Evolutionary conservation across 2,113 vertebrate genomes (phyloP), one percentile per base, ranked within the genome.

Genomic region (Fregetta grallaria): DNA sequence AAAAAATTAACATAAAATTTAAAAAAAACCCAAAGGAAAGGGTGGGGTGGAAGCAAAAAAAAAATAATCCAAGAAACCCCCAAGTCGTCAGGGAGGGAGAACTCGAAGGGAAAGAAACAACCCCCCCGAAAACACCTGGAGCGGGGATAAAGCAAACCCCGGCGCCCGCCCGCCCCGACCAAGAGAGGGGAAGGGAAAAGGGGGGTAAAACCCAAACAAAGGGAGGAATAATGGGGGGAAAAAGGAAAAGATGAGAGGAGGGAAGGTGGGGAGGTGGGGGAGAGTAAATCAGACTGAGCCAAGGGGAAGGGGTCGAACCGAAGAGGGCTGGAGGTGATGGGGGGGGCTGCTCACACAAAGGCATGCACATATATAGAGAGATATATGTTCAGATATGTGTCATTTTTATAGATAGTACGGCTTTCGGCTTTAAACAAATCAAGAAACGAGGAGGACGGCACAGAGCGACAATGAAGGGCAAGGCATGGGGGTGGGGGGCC

Each of bases 401-500:
- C 8, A 71, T 22, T 73, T 74, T 72, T 70, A 88, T 56, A 47
- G 19, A 86, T 40, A 55, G 67, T 78, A 82, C n/a, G 1, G 82
- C 81, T 91, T 88, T 96, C 0, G 44, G 87, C 77, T 87, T 72
- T 49, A 87, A 96, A 91, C 85, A 90, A 89, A 95, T 53, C 93
- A 61, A 93, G 94, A 92, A 86, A 93, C 58, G 45, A 96, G 94
- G 88, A 94, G 95, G 86, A 94, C 56, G 65, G 86, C 93, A 95
- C 93, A 95, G 94, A 97, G 87, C 81, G 19, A 85, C 66, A 88
- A 94, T 92, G 85, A 75, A 92, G 95, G 96, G 70, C 75, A 91
- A 86, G 97, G 79, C 98, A 98, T 82, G 98, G 97, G 75, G 88
- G 83, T 20, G 83, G 79, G 95, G 76, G 85, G 56, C 30, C 4